Percentiles rank a stretch among this genome's conserved stretches.
Conservation (phyloP, 2,888 invertebrate genomes). For the Portevinia maculata region DNA sequence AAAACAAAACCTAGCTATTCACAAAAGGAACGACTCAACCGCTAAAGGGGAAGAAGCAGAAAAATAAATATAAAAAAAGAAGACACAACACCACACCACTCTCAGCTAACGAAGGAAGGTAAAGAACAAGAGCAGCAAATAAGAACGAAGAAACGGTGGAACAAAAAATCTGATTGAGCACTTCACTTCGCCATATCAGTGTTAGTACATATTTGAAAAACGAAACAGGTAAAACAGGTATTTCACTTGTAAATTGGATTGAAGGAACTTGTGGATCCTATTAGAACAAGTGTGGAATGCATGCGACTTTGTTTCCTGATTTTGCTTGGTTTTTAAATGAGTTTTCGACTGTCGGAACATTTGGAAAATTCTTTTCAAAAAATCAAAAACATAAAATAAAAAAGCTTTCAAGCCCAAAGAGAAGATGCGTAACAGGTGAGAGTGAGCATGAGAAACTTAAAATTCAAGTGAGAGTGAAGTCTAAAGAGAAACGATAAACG, state of each 20-base stretch:
- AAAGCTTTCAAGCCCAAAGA: constrained; percentile 40
- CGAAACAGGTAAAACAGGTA: constrained; percentile 83
- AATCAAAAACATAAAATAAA: constrained; percentile 34
- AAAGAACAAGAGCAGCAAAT: constrained; percentile 67
- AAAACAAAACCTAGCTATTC: constrained; percentile 7
- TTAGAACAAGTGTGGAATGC: constrained; percentile 39
- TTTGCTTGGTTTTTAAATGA: not conserved
- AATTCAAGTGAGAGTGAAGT: constrained; percentile 79
- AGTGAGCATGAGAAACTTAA: constrained; percentile 77
- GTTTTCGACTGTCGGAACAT: no score
- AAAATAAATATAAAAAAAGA: constrained; percentile 25
- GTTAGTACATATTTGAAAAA: constrained; percentile 79
- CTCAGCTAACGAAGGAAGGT: constrained; percentile 68
- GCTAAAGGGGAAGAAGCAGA: constrained; percentile 48
- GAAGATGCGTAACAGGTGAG: constrained; percentile 41
- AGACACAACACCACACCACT: constrained; percentile 45
- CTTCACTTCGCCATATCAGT: constrained; percentile 81
- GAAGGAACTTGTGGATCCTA: constrained; percentile 47
- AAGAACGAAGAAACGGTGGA: constrained; percentile 23
- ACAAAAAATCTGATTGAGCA: constrained; percentile 64
- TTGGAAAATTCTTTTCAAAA: not conserved
- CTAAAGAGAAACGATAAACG: constrained; percentile 73
- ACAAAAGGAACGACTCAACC: constrained; percentile 47
- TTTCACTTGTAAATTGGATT: constrained; percentile 76
- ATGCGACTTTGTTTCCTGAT: no score